Base-by-base conservation (phyloP, 2,888 invertebrate species). In the Crematogaster levior region DNA sequence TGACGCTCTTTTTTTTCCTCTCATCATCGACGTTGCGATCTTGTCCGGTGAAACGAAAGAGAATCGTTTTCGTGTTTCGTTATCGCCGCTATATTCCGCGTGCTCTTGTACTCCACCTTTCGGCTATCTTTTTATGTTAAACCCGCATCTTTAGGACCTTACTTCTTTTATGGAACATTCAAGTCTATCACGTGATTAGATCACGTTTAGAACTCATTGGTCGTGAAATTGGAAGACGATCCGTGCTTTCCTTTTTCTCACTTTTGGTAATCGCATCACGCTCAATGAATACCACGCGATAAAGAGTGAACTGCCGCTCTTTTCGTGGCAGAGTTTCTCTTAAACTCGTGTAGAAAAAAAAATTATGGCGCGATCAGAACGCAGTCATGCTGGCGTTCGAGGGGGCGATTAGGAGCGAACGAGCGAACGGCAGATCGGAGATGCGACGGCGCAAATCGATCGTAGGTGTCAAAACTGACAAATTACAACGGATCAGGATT, bases 211-310 rank as follows among this genome's bases (percentile, higher is more conserved):
- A 74, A 48, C 37, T 37, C 51, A 75, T 68, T 73, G 72, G 34
- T 56, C 21, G n/a, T 5, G 15, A 37, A 68, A 77, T 84, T 58
- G 58, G n/a, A 82, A 60, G 40, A 48, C 65, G 66, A 79, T 56
- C 18, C n/a, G 24, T 63, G 34, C 58, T 48, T 60, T 56, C 34
- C n/a, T 63, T 43, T 24, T 21, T 18, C 60, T 27, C 56, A 77
- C 86, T 85, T 87, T 89, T 87, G 89, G 89, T 75, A 87, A 85
- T 89, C 89, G 88, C 87, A 86, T 74, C 79, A 48, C 58, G 70
- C 74, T 84, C 40, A 37, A 75, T 70, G 15, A 84, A 61, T 53
- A 82, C 80, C 87, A 83, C 81, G 68, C 89, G 75, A 34, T 80
- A 82, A 89, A 85, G 88, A 86, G 86, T 82, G 37, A 58, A 56